These are phyloP conservation scores for Drosophila ambigua DNA, from an alignment of 1,140 invertebrate genomes.

Conservation along the genomic window DNA sequence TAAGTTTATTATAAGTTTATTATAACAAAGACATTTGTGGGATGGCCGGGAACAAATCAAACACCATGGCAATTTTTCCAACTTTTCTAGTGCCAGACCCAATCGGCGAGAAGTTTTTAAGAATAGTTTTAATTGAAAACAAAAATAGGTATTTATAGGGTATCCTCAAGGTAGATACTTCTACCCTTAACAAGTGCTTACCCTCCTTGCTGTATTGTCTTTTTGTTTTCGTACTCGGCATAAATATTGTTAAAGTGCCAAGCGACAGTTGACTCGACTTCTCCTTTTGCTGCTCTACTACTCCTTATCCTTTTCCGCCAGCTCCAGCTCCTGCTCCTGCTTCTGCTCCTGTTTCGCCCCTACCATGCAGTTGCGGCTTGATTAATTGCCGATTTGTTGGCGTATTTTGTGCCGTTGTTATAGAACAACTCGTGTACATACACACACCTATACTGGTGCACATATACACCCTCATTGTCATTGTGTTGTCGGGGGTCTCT, in stretches of 20 bases:
- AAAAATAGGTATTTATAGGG: background rate
- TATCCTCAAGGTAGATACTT: background rate
- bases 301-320: conserved; percentile 1
- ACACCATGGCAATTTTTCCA: no score
- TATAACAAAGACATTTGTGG: no score
- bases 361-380: conserved; percentile 50
- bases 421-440: conserved; percentile 25
- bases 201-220: conserved; percentile 45
- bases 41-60: no score
- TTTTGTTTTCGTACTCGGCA: conserved; percentile 59
- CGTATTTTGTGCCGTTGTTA: conserved; percentile 74
- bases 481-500: conserved; percentile 59
- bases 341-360: background rate
- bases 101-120: no score
- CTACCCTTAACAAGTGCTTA: background rate
- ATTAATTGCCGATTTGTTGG: conserved; percentile 82
- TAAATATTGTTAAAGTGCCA: conserved; percentile 79
- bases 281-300: background rate
- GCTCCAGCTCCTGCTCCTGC: background rate
- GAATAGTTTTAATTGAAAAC: background rate
- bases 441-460: conserved; percentile 11
- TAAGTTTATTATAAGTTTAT: background rate
- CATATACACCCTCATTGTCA: conserved; percentile 52
- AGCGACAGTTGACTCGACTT: conserved; percentile 54
- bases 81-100: no score